A percentile compares a stretch with the other conserved stretches of the same genome.
These are phyloP conservation scores for Microtus oregoni DNA, from an alignment of 2,113 vertebrate species.

Conservation along the genomic window DNA sequence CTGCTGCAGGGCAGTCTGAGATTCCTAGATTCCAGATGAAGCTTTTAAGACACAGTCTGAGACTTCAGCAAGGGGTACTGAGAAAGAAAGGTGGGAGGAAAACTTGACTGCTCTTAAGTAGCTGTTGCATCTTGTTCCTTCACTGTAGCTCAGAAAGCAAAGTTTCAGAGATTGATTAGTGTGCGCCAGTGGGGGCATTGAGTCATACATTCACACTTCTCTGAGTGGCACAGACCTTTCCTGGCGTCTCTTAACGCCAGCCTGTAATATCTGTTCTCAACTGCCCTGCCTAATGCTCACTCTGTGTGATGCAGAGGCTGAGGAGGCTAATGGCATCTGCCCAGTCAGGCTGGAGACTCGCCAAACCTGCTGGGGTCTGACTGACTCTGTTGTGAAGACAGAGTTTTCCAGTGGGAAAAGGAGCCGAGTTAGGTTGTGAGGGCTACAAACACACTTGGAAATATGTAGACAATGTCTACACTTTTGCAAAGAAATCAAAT, in stretches of 20 bases:
- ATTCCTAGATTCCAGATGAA: neutral
- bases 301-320: neutral
- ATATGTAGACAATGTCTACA: neutral
- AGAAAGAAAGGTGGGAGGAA: neutral
- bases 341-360: neutral
- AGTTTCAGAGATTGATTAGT: neutral
- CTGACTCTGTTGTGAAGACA: neutral
- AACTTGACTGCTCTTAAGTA: neutral
- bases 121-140: neutral
- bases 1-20: too few species aligned
- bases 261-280: constrained; percentile 51
- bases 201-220: constrained; percentile 54
- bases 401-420: neutral
- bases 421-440: neutral
- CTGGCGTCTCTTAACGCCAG: constrained; percentile 27
- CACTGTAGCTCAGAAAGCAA: neutral
- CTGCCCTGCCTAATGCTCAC: neutral
- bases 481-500: neutral
- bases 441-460: neutral
- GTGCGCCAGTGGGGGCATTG: neutral
- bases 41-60: too few species aligned
- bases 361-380: neutral
- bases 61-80: too few species aligned
- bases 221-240: constrained; percentile 40
- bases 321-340: neutral